Percentiles rank a stretch among this genome's conserved stretches.
phyloP scores from a whole-genome alignment of 2,888 invertebrate genomes.

The Tuberolachnus salignus region DNA sequence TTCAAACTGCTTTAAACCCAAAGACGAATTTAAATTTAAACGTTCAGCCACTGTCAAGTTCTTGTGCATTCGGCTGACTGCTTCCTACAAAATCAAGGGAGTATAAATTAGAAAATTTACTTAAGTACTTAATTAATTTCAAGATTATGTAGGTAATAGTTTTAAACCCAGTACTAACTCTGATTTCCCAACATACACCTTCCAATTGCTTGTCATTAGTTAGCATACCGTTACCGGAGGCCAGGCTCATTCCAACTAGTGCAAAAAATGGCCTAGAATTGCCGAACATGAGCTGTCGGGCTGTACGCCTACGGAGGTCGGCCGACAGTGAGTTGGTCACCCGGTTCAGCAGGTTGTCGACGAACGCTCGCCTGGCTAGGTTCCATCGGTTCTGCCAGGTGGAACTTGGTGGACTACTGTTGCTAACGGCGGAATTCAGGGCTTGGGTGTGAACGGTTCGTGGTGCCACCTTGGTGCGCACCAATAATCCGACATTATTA shows the following conservation, averaged over 20 bases:
- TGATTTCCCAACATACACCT: slow-evolving; percentile 78
- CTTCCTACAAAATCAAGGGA: slow-evolving; percentile 64
- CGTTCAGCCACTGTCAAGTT: slow-evolving; percentile 64
- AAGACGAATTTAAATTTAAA: slow-evolving; percentile 62
- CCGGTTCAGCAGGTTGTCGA: slow-evolving; percentile 73
- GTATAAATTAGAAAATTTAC: neutral
- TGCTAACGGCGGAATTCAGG: slow-evolving; percentile 13
- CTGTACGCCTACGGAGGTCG: slow-evolving; percentile 69
- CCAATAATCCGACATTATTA: slow-evolving; percentile 28
- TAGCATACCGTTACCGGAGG: slow-evolving; percentile 74
- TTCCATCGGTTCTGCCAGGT: slow-evolving; percentile 59
- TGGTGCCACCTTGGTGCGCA: slow-evolving; percentile 11
- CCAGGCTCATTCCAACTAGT: slow-evolving; percentile 74
- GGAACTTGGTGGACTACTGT: slow-evolving; percentile 14
- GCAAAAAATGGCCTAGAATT: slow-evolving; percentile 78
- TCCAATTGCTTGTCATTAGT: slow-evolving; percentile 80
- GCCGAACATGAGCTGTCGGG: slow-evolving; percentile 71
- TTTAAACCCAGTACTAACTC: slow-evolving; percentile 64
- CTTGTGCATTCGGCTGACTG: slow-evolving; percentile 68
- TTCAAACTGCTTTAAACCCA: slow-evolving; percentile 68
- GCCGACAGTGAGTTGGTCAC: slow-evolving; percentile 72
- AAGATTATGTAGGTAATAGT: neutral
- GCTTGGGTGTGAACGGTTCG: slow-evolving; percentile 24
- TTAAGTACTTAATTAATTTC: neutral
- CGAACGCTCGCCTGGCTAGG: slow-evolving; percentile 70